These are phyloP conservation scores for Ecliptopera silaceata DNA, from an alignment of 2,888 invertebrate species.

Conservation along the genomic window DNA sequence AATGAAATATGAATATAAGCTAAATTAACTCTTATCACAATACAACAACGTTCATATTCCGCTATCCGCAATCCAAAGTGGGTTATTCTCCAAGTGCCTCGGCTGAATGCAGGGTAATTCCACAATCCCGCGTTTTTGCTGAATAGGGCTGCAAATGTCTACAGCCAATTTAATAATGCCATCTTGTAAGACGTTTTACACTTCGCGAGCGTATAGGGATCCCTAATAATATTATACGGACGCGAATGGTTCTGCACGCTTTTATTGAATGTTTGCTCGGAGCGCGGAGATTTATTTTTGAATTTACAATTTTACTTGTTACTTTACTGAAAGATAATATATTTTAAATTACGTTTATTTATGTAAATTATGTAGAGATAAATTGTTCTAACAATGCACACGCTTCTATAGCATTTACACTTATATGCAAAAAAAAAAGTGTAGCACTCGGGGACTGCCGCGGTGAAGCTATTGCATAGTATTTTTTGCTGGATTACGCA, in stretches of 20 bases:
- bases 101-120: constrained; percentile 42
- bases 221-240: constrained; percentile 52
- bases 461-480: no score
- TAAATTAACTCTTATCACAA: not conserved
- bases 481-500: no score
- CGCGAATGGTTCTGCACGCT: constrained; percentile 8
- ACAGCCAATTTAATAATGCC: constrained; percentile 68
- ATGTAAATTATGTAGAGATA: no score
- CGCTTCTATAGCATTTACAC: no score
- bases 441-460: no score
- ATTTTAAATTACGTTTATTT: no score
- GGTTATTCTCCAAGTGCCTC: constrained; percentile 6
- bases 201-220: constrained; percentile 42
- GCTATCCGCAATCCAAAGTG: not conserved
- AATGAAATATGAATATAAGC: no score
- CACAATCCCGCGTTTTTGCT: constrained; percentile 50
- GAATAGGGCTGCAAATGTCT: constrained; percentile 56
- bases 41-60: not conserved
- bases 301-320: not conserved
- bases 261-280: constrained; percentile 20
- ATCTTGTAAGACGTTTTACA: constrained; percentile 50
- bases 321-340: no score
- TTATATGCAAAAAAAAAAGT: no score
- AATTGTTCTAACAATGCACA: no score
- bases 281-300: not conserved